Base-by-base conservation (phyloP, 2,113 vertebrate species). In the Nannobrachium achirus region DNA sequence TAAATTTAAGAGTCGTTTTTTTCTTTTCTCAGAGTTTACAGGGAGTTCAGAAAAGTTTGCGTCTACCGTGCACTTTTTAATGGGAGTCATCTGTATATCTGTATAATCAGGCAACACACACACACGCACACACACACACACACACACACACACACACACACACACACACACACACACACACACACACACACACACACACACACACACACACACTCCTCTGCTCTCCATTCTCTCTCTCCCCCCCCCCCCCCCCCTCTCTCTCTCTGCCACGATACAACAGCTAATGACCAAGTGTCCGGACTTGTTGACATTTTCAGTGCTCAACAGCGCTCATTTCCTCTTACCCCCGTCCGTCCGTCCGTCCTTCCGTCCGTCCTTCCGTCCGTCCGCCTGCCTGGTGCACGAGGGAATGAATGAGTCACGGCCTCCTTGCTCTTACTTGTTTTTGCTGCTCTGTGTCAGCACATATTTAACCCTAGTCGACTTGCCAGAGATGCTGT, bases 41-140 rank as follows among this genome's bases (percentile, higher is more conserved):
- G n/a, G 15, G 57, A 33, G 18, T 25, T 41, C 25, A 33, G 18
- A 51, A 6, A 4, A 46, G 39, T 55, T 20, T 42, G 20, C 7
- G 11, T 5, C 41, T 15, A 9, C 49, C 20, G 53, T 20, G 39
- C 10, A n/a, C 20, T 11, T 51, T 33, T 59, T 52, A 18, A 52
- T 38, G 5, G 18, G 25, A 45, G 49, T 42, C 45, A 42, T 60
- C 57, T 62, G 19, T n/a, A n/a, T n/a, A n/a, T n/a, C 33, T 1
- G 3, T n/a, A 42, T 42, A 51, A 63, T 63, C 68, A 44, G 25
- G 45, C 40, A 42, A 41, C 50, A 16, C 8, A 57, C 44, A 51
- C 38, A 57, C 58, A 53, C 11, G n/a, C 25, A 25, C 25, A 25
- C 25, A 25, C 25, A 25, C 25, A 25, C 25, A 25, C 25, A 25